Evolutionary conservation across 2,888 invertebrate genomes (phyloP), one percentile per base, ranked within the genome.

Genomic region (Microctonus aethiopoides): DNA sequence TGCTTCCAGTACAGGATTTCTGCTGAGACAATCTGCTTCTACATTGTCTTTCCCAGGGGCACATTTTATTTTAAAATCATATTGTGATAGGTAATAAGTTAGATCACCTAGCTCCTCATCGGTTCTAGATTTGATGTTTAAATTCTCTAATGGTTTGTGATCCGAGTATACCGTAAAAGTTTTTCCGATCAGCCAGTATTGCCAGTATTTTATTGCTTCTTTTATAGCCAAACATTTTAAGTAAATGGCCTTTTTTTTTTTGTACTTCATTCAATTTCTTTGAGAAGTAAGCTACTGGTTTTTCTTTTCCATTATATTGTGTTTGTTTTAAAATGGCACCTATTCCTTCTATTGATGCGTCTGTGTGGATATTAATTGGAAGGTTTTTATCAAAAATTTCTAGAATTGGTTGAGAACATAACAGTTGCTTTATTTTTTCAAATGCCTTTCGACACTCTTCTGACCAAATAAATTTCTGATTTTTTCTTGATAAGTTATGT

Each of bases 31-130:
- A 34, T 77, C 77, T 1, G 77, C 78, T 71, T 78, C 78, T 34
- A 61, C 0, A n/a, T 78, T 77, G 9, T 67, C 24, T 74, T 74
- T 77, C 22, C 75, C 77, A 20, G 75, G 75, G 2, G 32, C 20
- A 60, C 79, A 79, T 75, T 65, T 77, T 3, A 81, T 72, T 60
- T 74, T 22, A 22, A 77, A 77, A 51, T 79, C 52, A 36, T 74
- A 80, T 75, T 80, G 79, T 5, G 78, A 78, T 36, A 80, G 32
- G 36, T 77, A 79, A 24, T 78, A 54, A 32, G 68, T 75, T n/a
- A n/a, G n/a, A n/a, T 77, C 74, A 6, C 76, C 77, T 36, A 80
- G 26, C 71, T 79, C 78, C 72, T 79, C 75, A 24, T 80, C 77
- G 6, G 76, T 76, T 41, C 77, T 75, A n/a, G 74, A 22, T 71